Evolutionary conservation across 2,797 vertebrate genomes (phyloP), one percentile per base, ranked within the genome.

Genomic region (Enteromius fasciolatus): DNA sequence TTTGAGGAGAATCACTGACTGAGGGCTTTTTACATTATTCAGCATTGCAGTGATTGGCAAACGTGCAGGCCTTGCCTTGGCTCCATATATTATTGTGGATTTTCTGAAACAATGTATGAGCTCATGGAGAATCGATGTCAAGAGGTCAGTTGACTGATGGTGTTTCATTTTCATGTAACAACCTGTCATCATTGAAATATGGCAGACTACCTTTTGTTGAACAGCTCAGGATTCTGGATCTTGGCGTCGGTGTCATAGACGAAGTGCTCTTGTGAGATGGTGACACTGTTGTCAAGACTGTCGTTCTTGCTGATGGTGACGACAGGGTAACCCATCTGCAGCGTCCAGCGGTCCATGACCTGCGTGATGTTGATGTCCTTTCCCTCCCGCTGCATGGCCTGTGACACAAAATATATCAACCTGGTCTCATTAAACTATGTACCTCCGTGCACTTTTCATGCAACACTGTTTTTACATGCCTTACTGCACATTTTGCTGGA

Each of bases 271-370:
- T 99, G 98, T 86, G 83, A 95, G 91, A 99, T 93, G 64, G 91
- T 92, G 91, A 99, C 91, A 86, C 91, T 91, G 86, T 93, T 94
- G 85, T 95, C 96, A 76, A 93, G 90, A 59, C 95, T 96, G 90
- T 95, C 95, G 90, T 98, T 97, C 93, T 96, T 96, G 92, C 94
- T 94, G 91, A 99, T 94, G 89, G 96, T 98, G 80, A 99, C 92
- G 48, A 99, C 96, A 8, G 98, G 98, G 89, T 99, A 99, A 52
- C 98, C 98, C 98, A 98, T 99, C 87, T 99, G 98, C 17, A 99
- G 94, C 12, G 98, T 99, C 98, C 98, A 99, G 74, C 96, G 94
- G 93, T 98, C 97, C 98, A 99, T 99, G 87, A 99, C 96, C 88
- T 96, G 94, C 57, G 96, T 95, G 36, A 99, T 95, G 91, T 98